Conservation (phyloP, 2,113 vertebrate genomes). For the Neofelis nebulosa region DNA sequence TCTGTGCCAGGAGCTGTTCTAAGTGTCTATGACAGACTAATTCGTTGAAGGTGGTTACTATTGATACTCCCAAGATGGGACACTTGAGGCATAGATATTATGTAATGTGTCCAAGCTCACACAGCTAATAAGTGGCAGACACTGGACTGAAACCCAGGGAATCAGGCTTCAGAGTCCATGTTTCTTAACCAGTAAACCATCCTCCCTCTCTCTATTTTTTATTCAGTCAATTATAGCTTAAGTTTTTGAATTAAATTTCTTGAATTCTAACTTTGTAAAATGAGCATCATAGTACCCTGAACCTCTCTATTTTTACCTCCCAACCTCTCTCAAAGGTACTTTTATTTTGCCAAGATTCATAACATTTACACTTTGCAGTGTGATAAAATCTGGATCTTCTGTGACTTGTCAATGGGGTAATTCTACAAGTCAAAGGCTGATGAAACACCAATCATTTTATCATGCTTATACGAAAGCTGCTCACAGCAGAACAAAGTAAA, state of each 20-base stretch:
- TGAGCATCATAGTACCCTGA: not conserved
- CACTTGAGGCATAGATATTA: not conserved
- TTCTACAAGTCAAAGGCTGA: not conserved
- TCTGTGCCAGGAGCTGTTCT: not conserved
- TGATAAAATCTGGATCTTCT: not conserved
- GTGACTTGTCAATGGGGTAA: not conserved
- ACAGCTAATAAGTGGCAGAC: not conserved
- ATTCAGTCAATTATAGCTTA: not conserved
- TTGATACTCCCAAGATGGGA: not conserved
- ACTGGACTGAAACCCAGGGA: not conserved
- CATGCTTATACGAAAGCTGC: not conserved
- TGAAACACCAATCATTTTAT: not conserved
- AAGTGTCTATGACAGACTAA: not conserved
- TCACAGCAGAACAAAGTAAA: not conserved
- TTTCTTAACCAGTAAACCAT: not conserved
- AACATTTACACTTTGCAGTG: not conserved
- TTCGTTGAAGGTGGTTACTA: not conserved
- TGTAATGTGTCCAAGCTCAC: not conserved
- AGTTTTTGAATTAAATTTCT: not conserved
- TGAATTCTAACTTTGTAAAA: not conserved
- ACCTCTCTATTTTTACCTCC: not conserved
- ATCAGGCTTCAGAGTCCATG: not conserved
- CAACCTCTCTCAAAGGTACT: not conserved
- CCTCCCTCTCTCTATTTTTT: not conserved
- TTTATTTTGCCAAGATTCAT: constrained; percentile 3